These are phyloP conservation scores for Pseudomyrmex gracilis DNA, from an alignment of 1,140 invertebrate species.

Conservation along the genomic window DNA sequence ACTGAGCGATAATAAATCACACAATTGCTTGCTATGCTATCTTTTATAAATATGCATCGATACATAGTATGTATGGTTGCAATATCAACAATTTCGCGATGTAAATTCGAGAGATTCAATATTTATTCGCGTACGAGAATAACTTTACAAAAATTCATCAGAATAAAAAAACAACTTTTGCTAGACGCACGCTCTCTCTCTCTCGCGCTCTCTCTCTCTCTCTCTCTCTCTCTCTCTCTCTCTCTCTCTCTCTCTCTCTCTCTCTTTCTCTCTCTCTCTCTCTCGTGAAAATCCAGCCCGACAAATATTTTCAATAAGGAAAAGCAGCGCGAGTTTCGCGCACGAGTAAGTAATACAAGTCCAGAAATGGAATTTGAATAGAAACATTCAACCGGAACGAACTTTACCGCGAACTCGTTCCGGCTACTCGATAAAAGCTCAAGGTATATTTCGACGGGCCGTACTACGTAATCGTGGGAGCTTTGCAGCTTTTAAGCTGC, in stretches of 20 bases:
- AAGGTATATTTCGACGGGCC: constrained; percentile 42
- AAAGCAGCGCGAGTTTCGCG: constrained; percentile 15
- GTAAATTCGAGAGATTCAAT: constrained; percentile 26
- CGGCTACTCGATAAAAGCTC: constrained; percentile 47
- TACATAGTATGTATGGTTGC: neutral
- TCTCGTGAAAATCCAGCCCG: constrained; percentile 6
- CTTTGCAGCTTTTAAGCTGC: constrained; percentile 45
- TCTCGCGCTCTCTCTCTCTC: too few species aligned
- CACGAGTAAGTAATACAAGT: constrained; percentile 56
- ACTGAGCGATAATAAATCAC: constrained; percentile 36
- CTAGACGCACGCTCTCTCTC: neutral
- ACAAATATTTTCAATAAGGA: constrained; percentile 47
- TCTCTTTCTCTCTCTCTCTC: neutral
- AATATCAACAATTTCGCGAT: neutral
- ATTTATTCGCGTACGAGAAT: constrained; percentile 6
- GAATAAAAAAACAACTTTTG: neutral
- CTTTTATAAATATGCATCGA: constrained; percentile 19
- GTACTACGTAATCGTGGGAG: neutral
- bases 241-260: too few species aligned
- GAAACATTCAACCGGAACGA: constrained; percentile 49
- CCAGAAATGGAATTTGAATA: constrained; percentile 56
- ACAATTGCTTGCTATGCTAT: constrained; percentile 6
- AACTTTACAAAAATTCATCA: constrained; percentile 8
- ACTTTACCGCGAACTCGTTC: constrained; percentile 35
- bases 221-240: too few species aligned